Conservation (phyloP, 92 coral and sea anemone genomes). For the Anthopleura xanthogrammica region DNA sequence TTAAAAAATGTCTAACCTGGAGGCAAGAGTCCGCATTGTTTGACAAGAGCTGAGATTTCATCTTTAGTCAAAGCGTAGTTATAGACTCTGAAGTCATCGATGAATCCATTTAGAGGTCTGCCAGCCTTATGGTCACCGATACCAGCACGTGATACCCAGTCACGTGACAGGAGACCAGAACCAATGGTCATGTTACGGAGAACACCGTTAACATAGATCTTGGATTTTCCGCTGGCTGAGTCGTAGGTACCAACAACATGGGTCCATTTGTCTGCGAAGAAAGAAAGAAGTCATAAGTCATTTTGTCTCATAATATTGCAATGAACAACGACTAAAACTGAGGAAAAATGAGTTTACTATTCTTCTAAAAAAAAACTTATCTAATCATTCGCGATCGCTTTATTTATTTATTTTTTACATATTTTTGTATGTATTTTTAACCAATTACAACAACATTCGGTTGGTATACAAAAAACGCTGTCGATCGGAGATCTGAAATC, state of each 20-base stretch:
- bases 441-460: too few species aligned
- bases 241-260: constrained; percentile 96
- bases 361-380: too few species aligned
- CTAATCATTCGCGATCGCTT: too few species aligned
- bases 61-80: constrained; percentile 85
- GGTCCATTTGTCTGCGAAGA: constrained; percentile 73
- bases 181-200: constrained; percentile 96
- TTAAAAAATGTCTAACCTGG: not conserved
- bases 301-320: not conserved
- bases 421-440: too few species aligned
- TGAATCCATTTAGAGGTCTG: constrained; percentile 90
- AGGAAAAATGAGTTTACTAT: too few species aligned
- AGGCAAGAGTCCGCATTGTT: constrained; percentile 65
- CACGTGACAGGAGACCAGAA: constrained; percentile 83
- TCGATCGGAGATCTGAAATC: too few species aligned
- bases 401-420: too few species aligned
- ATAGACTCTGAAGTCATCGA: constrained; percentile 94
- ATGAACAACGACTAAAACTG: too few species aligned
- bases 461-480: too few species aligned
- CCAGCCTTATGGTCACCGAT: constrained; percentile 97
- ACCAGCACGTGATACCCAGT: constrained; percentile 94
- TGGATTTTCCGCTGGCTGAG: constrained; percentile 86
- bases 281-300: not conserved
- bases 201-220: constrained; percentile 87
- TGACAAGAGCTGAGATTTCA: constrained; percentile 64